Conservation (phyloP, 2,113 vertebrate species). For the Brachyhypopomus gauderio region DNA sequence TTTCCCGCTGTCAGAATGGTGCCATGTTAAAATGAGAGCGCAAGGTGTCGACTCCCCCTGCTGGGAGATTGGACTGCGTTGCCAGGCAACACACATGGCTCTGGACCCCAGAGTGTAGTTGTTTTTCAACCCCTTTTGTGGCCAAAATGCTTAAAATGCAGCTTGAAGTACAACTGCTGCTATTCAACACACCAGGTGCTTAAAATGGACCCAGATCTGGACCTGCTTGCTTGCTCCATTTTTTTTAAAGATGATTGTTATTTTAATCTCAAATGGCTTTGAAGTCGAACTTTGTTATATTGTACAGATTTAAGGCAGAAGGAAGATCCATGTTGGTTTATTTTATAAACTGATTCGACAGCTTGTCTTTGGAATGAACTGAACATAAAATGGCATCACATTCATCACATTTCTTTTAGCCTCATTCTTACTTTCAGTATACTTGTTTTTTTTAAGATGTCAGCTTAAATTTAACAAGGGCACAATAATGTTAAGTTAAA, state of each 20-base stretch:
- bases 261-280: slow-evolving; percentile 38
- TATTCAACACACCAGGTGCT: slow-evolving; percentile 2
- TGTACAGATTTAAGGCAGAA: slow-evolving; percentile 61
- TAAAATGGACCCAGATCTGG: slow-evolving; percentile 1
- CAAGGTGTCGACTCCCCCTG: slow-evolving; percentile 17
- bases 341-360: slow-evolving; percentile 38
- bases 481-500: neutral
- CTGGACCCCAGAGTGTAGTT: slow-evolving; percentile 43
- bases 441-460: neutral
- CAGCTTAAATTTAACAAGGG: too few relatives aligned
- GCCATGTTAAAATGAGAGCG: slow-evolving; percentile 24
- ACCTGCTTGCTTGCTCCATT: slow-evolving; percentile 20
- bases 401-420: neutral
- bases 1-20: neutral
- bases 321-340: neutral
- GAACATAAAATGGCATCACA: slow-evolving; percentile 35
- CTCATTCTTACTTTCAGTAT: neutral
- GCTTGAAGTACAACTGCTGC: slow-evolving; percentile 16
- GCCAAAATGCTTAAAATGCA: neutral
- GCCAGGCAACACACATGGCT: slow-evolving; percentile 39
- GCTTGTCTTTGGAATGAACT: slow-evolving; percentile 39
- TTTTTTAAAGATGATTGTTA: slow-evolving; percentile 44
- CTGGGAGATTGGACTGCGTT: slow-evolving; percentile 35
- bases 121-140: slow-evolving; percentile 22
- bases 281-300: slow-evolving; percentile 57